Percentiles rank a stretch among this genome's conserved stretches.
Evolutionary conservation across 2,797 vertebrate genomes (phyloP).

Genomic region (Acropternis orthonyx): DNA sequence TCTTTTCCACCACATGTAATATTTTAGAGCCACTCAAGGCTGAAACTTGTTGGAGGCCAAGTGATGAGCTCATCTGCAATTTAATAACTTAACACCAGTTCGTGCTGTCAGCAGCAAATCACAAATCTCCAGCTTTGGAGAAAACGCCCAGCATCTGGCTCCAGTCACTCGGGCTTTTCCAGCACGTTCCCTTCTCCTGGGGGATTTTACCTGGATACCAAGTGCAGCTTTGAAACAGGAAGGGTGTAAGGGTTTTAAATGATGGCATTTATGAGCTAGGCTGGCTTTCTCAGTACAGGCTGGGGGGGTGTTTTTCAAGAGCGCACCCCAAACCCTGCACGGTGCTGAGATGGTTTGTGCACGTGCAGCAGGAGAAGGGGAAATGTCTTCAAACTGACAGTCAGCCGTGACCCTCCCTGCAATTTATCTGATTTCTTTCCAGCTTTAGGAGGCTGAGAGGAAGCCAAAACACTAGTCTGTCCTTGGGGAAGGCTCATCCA

Average conservation of each 20-base stretch:
- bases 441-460: not conserved
- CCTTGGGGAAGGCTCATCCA: not conserved
- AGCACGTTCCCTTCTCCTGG: not conserved
- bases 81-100: conserved; percentile 37
- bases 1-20: not conserved
- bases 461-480: not conserved
- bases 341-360: not conserved
- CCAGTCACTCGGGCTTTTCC: not conserved
- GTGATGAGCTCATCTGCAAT: conserved; percentile 55
- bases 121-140: not conserved
- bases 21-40: conserved; percentile 27
- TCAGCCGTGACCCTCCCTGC: not conserved
- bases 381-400: not conserved
- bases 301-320: not conserved
- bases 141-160: conserved; percentile 34
- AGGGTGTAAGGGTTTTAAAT: not conserved
- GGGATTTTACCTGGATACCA: not conserved
- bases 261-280: not conserved
- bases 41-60: conserved; percentile 10
- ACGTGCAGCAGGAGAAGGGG: not conserved
- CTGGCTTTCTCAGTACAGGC: not conserved
- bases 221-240: not conserved
- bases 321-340: not conserved
- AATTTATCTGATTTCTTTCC: not conserved
- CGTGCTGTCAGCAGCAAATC: conserved; percentile 38